Evolutionary conservation across 2,888 invertebrate species (phyloP), one percentile per base, ranked within the genome.

Genomic region (Aporophyla nigra): DNA sequence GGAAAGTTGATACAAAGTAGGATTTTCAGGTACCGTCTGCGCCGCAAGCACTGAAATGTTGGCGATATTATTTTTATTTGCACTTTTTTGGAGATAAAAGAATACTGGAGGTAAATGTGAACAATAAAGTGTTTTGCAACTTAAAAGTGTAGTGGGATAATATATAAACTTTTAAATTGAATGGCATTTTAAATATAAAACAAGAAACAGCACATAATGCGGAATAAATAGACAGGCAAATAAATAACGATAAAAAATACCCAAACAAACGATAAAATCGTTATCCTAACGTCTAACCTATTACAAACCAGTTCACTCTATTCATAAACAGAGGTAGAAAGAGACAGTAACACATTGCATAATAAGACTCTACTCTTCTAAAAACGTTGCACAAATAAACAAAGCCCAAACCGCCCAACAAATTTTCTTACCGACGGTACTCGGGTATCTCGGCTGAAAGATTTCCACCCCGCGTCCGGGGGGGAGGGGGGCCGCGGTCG

Each of bases 1-100:
- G 92, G 94, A 94, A 95, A 95, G 94, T 95, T 95, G 94, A 95
- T 95, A 94, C 95, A 93, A 94, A 95, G 95, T 94, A 93, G 92
- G 93, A 94, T 94, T 95, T 95, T 93, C 95, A 94, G 92, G 95
- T 95, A 96, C 91, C 88, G 95, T 93, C 89, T 69, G 93, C 87
- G 87, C 68, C 89, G 86, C 88, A 88, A 89, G 40, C 76, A 71
- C 85, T 87, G 82, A 84, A 77, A 78, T 78, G 51, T 72, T 6
- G 46, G 14, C 27, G 61, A 56, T 12, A 80, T 56, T 61, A 73
- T 69, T 71, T 80, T 77, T 70, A 56, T 53, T 27, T 54, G 46
- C 24, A 27, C 12, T n/a, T 49, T 40, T 5, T 14, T 0, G 2
- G 9, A 16, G 10, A 21, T 24, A 56, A 21, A 53, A 0, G 27